Base-by-base conservation (phyloP, 2,113 vertebrate genomes). In the Tragelaphus imberbis region DNA sequence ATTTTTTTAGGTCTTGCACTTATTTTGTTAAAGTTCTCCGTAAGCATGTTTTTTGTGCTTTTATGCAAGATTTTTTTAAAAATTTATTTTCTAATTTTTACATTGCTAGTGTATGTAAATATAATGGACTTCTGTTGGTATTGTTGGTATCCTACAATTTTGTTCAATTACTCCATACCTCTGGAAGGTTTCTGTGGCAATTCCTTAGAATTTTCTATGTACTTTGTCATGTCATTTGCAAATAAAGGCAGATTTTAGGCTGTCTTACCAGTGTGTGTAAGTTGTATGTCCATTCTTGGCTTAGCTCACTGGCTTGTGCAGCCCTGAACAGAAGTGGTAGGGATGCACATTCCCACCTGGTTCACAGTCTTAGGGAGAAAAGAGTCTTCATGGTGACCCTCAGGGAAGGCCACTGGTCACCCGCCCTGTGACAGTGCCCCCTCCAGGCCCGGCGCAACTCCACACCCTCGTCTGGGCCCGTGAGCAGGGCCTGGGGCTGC, bases 281-380 rank as follows among this genome's bases (percentile, higher is more conserved):
- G 7, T 9, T 25, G 15, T 25, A 16, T 14, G 91, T 88, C 16
- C 47, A 33, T 12, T 9, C 75, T 30, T 63, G 25, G 30, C 61
- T 75, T 7, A 36, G 56, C 17, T 71, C 59, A 47, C 44, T 25
- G 51, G 40, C 40, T 40, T 7, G 0, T 2, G 11, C 11, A 12
- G 2, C 0, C 33, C 9, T 7, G 14, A 2, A 0, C 1, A 10
- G 33, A 49, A 40, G 5, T 1, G 2, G 44, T 33, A 7, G 90
- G 5, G 7, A 3, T 19, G 6, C 7, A 7, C 27, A 21, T 14
- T 16, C 53, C 27, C 1, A 3, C 19, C 40, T 28, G 12, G 16
- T 15, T 81, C 61, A 16, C 53, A 1, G 84, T n/a, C n/a, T 55
- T 2, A 9, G 30, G 55, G n/a, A 40, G n/a, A 16, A 84, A 27